Conservation (phyloP, 2,888 invertebrate genomes). For the Pollenia angustigena region DNA sequence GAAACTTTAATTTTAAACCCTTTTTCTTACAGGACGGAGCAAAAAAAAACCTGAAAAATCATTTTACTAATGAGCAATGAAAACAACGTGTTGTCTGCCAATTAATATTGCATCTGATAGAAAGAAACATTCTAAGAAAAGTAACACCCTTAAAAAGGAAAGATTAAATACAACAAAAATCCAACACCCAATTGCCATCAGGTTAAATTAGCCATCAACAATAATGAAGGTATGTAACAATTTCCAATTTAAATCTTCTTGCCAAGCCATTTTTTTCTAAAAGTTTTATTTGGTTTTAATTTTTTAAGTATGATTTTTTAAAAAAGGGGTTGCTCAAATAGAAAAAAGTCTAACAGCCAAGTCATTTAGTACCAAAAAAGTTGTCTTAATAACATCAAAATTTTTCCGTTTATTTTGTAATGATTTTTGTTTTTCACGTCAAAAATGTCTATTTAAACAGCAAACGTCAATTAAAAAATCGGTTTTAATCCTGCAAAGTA, state of each 20-base stretch:
- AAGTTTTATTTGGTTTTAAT: slow-evolving; percentile 66
- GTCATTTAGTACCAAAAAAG: slow-evolving; percentile 51
- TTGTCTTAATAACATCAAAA: slow-evolving; percentile 31
- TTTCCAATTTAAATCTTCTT: slow-evolving; percentile 39
- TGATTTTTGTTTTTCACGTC: slow-evolving; percentile 45
- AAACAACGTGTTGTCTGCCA: slow-evolving; percentile 82
- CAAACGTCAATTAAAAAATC: slow-evolving; percentile 75
- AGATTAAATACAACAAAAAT: not conserved
- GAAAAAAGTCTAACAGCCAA: slow-evolving; percentile 39
- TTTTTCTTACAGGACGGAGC: slow-evolving; percentile 10
- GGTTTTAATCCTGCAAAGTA: slow-evolving; percentile 69
- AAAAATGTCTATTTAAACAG: slow-evolving; percentile 64
- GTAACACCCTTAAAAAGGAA: slow-evolving; percentile 1
- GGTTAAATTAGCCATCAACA: slow-evolving; percentile 82
- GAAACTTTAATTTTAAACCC: slow-evolving; percentile 13
- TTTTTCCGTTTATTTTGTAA: slow-evolving; percentile 49
- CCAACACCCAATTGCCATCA: slow-evolving; percentile 76
- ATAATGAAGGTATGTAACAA: slow-evolving; percentile 79
- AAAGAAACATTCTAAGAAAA: slow-evolving; percentile 1
- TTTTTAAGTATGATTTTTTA: slow-evolving; percentile 61
- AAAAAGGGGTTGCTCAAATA: slow-evolving; percentile 14
- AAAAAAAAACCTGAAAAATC: slow-evolving; percentile 66
- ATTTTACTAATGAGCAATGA: slow-evolving; percentile 83
- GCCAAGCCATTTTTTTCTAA: not conserved
- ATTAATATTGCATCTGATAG: slow-evolving; percentile 73